Evolutionary conservation across 2,888 invertebrate species (phyloP).

Genomic region (Scelioninae gen. 2): DNA sequence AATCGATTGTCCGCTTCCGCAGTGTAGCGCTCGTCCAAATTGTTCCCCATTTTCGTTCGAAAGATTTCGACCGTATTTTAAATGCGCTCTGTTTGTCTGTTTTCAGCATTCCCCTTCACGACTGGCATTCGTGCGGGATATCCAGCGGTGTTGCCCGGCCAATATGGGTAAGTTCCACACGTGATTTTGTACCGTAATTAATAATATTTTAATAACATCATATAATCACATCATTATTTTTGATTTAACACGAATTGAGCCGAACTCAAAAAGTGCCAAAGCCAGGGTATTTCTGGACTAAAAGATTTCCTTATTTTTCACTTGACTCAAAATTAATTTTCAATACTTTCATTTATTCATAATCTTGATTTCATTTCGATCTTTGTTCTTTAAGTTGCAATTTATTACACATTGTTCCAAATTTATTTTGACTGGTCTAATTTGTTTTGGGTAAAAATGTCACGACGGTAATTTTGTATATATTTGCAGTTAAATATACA

Average conservation of each 20-base stretch:
- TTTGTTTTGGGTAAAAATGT: too few relatives aligned
- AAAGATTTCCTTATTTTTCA: constrained; percentile 14
- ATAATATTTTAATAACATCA: constrained; percentile 55
- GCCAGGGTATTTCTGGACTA: constrained; percentile 33
- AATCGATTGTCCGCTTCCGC: constrained; percentile 12
- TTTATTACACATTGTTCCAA: too few relatives aligned
- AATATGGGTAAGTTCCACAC: constrained; percentile 87
- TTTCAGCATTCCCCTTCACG: constrained; percentile 83
- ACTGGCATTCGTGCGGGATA: constrained; percentile 87
- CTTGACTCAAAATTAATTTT: constrained; percentile 8
- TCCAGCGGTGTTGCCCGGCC: constrained; percentile 86
- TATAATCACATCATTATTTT: constrained; percentile 53
- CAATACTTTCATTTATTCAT: constrained; percentile 1
- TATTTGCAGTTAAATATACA: too few relatives aligned
- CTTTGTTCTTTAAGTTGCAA: constrained; percentile 1
- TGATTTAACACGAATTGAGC: constrained; percentile 44
- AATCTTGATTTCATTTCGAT: constrained; percentile 7
- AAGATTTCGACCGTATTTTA: constrained; percentile 1
- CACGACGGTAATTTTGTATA: too few relatives aligned
- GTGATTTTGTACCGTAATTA: constrained; percentile 60
- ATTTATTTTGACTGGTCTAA: too few relatives aligned
- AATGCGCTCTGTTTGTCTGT: constrained; percentile 1
- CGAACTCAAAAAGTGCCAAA: constrained; percentile 40
- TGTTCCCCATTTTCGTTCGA: not conserved
- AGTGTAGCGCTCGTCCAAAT: not conserved